phyloP scores from a whole-genome alignment of 2,113 vertebrate species.

The Notothenia rossii region DNA sequence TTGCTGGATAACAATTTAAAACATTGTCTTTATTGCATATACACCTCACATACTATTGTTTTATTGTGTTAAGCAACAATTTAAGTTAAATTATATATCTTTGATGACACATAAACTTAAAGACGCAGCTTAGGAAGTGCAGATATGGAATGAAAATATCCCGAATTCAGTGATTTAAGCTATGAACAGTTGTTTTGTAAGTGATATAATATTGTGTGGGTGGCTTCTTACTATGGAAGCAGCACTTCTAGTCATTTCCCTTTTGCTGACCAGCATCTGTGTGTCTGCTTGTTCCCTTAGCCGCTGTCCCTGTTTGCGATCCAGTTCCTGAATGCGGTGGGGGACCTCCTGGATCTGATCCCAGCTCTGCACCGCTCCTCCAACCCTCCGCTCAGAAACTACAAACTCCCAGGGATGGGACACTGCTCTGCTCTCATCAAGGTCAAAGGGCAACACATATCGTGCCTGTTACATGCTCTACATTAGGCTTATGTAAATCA shows the following conservation, averaged over 20 bases:
- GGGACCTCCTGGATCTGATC: constrained; percentile 93
- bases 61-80: neutral
- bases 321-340: constrained; percentile 89
- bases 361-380: constrained; percentile 82
- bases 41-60: neutral
- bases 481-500: neutral
- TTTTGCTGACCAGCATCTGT: constrained; percentile 33
- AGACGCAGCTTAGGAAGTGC: neutral
- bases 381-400: constrained; percentile 32
- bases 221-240: neutral
- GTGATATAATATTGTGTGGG: neutral
- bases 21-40: neutral
- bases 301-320: constrained; percentile 87
- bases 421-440: constrained; percentile 96
- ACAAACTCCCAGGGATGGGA: constrained; percentile 87
- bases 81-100: neutral
- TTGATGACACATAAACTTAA: neutral
- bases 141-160: neutral
- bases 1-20: neutral
- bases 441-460: constrained; percentile 82
- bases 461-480: neutral
- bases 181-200: neutral
- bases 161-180: neutral
- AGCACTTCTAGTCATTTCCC: neutral
- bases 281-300: constrained; percentile 74